Evolutionary conservation across 2,888 invertebrate species (phyloP), one percentile per base, ranked within the genome.

Genomic region (Drosophila kambysellisi): DNA sequence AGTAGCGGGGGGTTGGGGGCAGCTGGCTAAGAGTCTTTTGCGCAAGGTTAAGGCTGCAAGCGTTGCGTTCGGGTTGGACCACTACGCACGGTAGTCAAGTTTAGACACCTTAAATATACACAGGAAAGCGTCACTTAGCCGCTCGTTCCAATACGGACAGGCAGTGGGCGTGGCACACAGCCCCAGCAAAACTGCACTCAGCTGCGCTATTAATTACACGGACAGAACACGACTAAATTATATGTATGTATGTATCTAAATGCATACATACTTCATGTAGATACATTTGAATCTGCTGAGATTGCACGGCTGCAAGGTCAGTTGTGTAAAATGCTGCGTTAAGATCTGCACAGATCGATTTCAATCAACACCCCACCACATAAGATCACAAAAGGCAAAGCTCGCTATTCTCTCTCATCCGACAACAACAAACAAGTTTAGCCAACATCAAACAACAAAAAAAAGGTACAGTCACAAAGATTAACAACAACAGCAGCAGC

Each of bases 31-130:
- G 70, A 54, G 72, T 86, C 89, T 84, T 84, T 84, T 84, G 84
- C 79, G 84, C 89, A 89, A 84, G 84, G 84, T 84, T 84, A 79
- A 84, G 84, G 84, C 89, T 84, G 76, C 84, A 87, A 87, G 70
- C 48, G 79, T 74, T 72, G 70, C 7, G 56, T 56, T n/a, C 39
- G 56, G 39, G 56, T 9, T 25, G 25, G 15, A 54, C 56, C 65
- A 64, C 70, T 56, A 56, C 48, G 77, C 83, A 87, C 87, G 82
- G 87, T 87, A 87, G 87, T 87, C 87, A 88, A 87, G 89, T 90
- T 87, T 88, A 83, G 90, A 90, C 90, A 87, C 90, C 89, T 87
- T 88, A 87, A 90, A 87, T 85, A 54, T 39, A 88, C 87, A 90
- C 86, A 88, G 90, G 90, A 76, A 90, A 88, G 88, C 90, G 90